Base-by-base conservation (phyloP, 2,888 invertebrate species). In the Polyploca ridens region DNA sequence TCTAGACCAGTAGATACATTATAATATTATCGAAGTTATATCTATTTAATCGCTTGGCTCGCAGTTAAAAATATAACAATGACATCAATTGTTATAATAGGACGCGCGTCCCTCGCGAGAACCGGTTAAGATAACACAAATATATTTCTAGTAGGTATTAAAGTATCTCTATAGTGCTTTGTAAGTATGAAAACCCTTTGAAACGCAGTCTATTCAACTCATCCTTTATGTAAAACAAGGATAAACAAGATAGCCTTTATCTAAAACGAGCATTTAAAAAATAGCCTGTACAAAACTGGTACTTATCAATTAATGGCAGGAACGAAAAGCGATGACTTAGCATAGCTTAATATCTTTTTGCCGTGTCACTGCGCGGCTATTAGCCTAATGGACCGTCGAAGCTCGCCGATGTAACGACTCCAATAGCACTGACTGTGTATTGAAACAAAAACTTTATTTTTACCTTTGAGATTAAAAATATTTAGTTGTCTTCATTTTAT, bases 281-380 rank as follows among this genome's bases (percentile, higher is more conserved):
- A 77, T 74, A 82, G 81, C 82, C 80, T 77, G 78, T 81, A 79
- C 78, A 83, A 75, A 76, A 79, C 77, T 76, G 78, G 61, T 77
- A 84, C 84, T 89, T 86, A 90, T 86, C 85, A 90, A 89, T 90
- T 87, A 89, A 86, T 87, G 85, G 84, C 82, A 74, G 80, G 76
- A 79, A 79, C 79, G 82, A 78, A 86, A 88, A 88, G 80, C 81
- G 89, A 90, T 90, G 90, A 90, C 86, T 84, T 83, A 80, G 88
- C 89, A 84, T 76, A 75, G 85, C 84, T 87, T 90, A 90, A 91
- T 90, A 89, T 89, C 84, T 83, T 88, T 89, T 85, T 84, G 87
- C 89, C 88, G 85, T 87, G 86, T 91, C 90, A 91, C 87, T 88
- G 89, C 79, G 81, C 83, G 76, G 83, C 85, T 88, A 91, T 90